Evolutionary conservation across 1,140 invertebrate genomes (phyloP).

Genomic region (Camponotus floridanus): DNA sequence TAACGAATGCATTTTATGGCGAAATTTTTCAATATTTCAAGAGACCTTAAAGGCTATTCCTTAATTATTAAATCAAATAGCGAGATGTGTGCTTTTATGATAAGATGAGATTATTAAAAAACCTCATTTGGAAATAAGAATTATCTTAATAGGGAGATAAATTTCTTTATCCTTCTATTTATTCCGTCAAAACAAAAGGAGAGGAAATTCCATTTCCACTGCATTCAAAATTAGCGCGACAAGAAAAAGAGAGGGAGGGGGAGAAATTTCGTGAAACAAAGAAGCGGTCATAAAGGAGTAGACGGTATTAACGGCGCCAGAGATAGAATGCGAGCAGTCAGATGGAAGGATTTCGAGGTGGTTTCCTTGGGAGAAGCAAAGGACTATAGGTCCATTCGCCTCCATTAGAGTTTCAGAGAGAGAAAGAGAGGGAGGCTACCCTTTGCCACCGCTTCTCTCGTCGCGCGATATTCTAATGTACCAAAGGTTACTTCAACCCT

Average conservation of each 20-base stretch:
- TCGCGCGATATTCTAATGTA: slow-evolving; percentile 23
- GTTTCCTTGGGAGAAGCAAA: slow-evolving; percentile 58
- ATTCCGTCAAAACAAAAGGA: slow-evolving; percentile 6
- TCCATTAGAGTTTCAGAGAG: slow-evolving; percentile 69
- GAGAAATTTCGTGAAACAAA: slow-evolving; percentile 21
- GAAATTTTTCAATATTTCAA: neutral
- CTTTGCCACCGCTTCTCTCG: slow-evolving; percentile 15
- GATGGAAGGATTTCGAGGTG: slow-evolving; percentile 54
- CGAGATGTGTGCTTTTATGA: neutral
- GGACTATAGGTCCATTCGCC: slow-evolving; percentile 64
- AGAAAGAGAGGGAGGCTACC: neutral
- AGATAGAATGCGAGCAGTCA: slow-evolving; percentile 63
- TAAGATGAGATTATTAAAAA: slow-evolving; percentile 14
- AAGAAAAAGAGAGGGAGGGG: neutral
- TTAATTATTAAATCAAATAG: neutral
- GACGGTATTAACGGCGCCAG: slow-evolving; percentile 65
- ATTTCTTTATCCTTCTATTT: neutral
- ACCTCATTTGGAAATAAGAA: neutral
- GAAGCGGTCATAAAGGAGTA: slow-evolving; percentile 42
- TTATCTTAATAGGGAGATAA: slow-evolving; percentile 9
- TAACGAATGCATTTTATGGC: neutral
- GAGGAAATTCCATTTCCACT: neutral
- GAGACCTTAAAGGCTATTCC: too few species aligned
- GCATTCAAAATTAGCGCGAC: neutral
- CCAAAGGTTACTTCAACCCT: slow-evolving; percentile 24